Evolutionary conservation across 1,140 invertebrate genomes (phyloP).

Genomic region (Drosophila lowei): DNA sequence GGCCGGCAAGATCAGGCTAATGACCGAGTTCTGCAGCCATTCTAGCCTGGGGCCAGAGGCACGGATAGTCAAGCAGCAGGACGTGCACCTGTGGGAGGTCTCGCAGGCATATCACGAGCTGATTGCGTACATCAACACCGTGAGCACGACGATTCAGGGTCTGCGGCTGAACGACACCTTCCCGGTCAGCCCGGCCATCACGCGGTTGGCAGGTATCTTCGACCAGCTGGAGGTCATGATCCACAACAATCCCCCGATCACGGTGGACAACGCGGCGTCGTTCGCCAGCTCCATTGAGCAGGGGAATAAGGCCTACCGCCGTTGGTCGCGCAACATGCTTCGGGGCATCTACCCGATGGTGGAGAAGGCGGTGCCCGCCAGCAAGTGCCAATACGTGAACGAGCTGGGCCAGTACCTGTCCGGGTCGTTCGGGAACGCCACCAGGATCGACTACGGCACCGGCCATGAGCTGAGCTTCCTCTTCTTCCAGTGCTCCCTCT

Average conservation of each 20-base stretch:
- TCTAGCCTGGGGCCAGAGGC: slow-evolving; percentile 5
- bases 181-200: slow-evolving; percentile 36
- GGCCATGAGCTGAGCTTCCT: slow-evolving; percentile 58
- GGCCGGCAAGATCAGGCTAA: neutral
- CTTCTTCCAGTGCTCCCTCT: slow-evolving; percentile 50
- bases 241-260: neutral
- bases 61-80: slow-evolving; percentile 12
- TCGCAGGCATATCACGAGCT: slow-evolving; percentile 46
- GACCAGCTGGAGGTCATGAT: slow-evolving; percentile 37
- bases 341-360: slow-evolving; percentile 43
- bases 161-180: slow-evolving; percentile 9
- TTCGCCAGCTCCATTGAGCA: neutral
- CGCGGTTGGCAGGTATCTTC: slow-evolving; percentile 33
- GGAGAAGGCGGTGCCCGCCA: slow-evolving; percentile 33
- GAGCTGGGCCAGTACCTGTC: slow-evolving; percentile 57
- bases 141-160: slow-evolving; percentile 51
- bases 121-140: slow-evolving; percentile 38
- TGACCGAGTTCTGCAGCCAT: slow-evolving; percentile 6
- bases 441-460: slow-evolving; percentile 52
- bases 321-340: slow-evolving; percentile 43
- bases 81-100: slow-evolving; percentile 23
- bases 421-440: slow-evolving; percentile 44
- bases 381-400: slow-evolving; percentile 39
- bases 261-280: neutral
- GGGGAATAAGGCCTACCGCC: slow-evolving; percentile 21